A percentile compares a stretch with the other conserved stretches of the same genome.
These are phyloP conservation scores for Zosterops pallidus DNA, from an alignment of 2,113 vertebrate genomes.

Conservation along the genomic window DNA sequence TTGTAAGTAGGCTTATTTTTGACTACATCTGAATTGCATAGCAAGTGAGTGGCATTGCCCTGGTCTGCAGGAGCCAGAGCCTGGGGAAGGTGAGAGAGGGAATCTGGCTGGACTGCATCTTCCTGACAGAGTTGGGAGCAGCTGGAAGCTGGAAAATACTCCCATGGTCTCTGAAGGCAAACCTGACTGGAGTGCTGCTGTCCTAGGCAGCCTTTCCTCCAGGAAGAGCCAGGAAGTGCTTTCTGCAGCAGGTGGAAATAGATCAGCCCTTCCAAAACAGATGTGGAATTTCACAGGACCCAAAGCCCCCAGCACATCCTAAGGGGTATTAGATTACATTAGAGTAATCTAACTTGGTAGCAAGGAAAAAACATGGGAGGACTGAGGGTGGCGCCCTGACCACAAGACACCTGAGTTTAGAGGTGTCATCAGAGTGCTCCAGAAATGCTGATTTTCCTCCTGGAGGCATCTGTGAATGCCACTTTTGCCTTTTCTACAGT, in stretches of 20 bases:
- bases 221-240: not conserved
- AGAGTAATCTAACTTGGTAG: not conserved
- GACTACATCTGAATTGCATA: not conserved
- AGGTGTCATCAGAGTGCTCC: not conserved
- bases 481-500: not conserved
- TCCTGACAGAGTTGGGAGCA: not conserved
- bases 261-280: not conserved
- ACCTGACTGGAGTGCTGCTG: not conserved
- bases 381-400: not conserved
- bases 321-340: not conserved
- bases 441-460: not conserved
- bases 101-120: not conserved
- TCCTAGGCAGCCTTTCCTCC: not conserved
- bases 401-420: not conserved
- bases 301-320: not conserved
- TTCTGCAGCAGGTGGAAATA: not conserved
- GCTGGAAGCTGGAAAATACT: not conserved
- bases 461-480: not conserved
- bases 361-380: not conserved
- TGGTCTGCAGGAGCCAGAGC: not conserved
- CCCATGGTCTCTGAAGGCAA: rapidly evolving
- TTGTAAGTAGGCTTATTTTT: not conserved
- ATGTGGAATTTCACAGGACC: not conserved
- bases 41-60: not conserved
- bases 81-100: not conserved